Percentiles rank a stretch among this genome's conserved stretches.
phyloP scores from a whole-genome alignment of 2,113 vertebrate species.

The Zapus hudsonius region DNA sequence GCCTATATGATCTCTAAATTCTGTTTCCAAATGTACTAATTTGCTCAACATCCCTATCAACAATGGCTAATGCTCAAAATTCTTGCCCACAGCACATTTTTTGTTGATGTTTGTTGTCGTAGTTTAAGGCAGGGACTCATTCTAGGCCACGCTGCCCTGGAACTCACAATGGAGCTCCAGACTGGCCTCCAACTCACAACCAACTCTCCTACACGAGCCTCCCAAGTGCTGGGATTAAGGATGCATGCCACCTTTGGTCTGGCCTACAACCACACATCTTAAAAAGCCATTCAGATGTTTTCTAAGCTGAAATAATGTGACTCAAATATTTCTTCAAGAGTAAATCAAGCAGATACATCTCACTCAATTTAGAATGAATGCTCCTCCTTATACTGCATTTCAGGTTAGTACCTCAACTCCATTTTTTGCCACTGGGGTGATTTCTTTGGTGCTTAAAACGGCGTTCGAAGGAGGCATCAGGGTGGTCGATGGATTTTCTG shows the following conservation, averaged over 20 bases:
- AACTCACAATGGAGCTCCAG: too few relatives aligned
- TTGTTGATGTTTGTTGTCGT: too few relatives aligned
- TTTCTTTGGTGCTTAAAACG: constrained; percentile 43
- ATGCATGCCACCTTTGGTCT: too few relatives aligned
- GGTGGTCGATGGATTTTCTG: constrained; percentile 51
- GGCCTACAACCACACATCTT: neutral
- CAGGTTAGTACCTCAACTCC: constrained; percentile 46
- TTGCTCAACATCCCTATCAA: neutral
- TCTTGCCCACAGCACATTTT: neutral
- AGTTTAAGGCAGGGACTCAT: too few relatives aligned
- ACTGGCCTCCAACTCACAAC: too few relatives aligned
- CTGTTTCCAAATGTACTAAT: neutral
- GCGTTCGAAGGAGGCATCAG: neutral
- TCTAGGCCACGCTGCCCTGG: too few relatives aligned
- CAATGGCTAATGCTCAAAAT: neutral
- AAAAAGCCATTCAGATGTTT: neutral
- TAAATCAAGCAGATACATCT: neutral
- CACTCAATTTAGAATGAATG: neutral
- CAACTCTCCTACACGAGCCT: too few relatives aligned
- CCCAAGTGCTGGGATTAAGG: too few relatives aligned
- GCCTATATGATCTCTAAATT: too few relatives aligned
- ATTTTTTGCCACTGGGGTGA: neutral
- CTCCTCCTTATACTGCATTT: neutral
- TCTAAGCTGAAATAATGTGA: neutral
- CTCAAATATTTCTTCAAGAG: neutral